Conservation (phyloP, 2,888 invertebrate species). For the Melolontha melolontha region DNA sequence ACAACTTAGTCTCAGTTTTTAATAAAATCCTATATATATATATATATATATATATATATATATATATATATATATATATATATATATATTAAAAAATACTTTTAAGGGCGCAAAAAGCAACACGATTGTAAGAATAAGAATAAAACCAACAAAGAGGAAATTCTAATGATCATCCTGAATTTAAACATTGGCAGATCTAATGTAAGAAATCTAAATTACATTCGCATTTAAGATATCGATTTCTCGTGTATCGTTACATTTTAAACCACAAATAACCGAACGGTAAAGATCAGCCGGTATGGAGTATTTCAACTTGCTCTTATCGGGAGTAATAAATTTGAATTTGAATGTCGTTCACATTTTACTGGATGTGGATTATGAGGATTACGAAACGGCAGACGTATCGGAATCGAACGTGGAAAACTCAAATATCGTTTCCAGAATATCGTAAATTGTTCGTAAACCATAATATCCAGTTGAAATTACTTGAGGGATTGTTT, state of each 20-base stretch:
- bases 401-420: background rate
- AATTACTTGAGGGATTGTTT: no score
- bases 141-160: background rate
- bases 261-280: background rate
- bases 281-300: background rate
- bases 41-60: no score
- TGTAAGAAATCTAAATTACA: constrained; percentile 5
- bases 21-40: no score
- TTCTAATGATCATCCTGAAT: background rate
- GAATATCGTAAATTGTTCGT: no score
- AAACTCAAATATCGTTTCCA: background rate
- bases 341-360: constrained; percentile 22
- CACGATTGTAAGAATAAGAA: background rate
- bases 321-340: constrained; percentile 22
- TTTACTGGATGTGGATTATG: constrained; percentile 16
- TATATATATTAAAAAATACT: no score
- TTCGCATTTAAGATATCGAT: constrained; percentile 3
- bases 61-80: no score
- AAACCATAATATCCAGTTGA: no score
- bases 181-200: background rate
- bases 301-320: constrained; percentile 5
- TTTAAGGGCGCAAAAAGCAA: no score
- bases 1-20: no score
- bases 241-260: background rate
- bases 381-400: background rate